These are phyloP conservation scores for Phengaris alcon DNA, from an alignment of 2,888 invertebrate species.

Conservation along the genomic window DNA sequence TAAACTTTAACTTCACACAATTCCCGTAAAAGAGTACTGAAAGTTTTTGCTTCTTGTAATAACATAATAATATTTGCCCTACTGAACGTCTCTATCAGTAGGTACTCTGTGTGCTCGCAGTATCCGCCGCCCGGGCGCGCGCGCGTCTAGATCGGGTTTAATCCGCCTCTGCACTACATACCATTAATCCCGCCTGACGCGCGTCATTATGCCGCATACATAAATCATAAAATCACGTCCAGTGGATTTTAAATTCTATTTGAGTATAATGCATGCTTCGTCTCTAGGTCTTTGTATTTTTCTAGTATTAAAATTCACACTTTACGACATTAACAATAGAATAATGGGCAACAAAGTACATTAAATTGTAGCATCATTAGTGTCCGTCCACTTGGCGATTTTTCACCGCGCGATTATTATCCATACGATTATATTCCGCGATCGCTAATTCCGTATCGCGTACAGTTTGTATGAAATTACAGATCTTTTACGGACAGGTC, in stretches of 20 bases:
- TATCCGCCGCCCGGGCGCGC: not conserved
- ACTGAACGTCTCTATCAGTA: not conserved
- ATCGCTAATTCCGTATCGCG: too few species aligned
- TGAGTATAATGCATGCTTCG: not conserved
- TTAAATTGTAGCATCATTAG: too few species aligned
- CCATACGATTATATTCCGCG: too few species aligned
- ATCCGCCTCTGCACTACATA: slow-evolving; percentile 20
- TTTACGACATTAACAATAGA: too few species aligned
- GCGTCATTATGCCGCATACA: slow-evolving; percentile 14
- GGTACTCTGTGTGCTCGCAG: not conserved
- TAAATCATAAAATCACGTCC: slow-evolving; percentile 28
- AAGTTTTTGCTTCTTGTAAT: too few species aligned
- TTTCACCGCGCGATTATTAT: too few species aligned
- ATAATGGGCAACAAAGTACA: too few species aligned
- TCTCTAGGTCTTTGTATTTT: not conserved
- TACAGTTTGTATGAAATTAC: too few species aligned
- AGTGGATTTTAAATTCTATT: slow-evolving; percentile 4
- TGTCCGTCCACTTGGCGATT: too few species aligned
- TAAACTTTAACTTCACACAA: too few species aligned
- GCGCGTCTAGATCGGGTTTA: not conserved
- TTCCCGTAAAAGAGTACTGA: too few species aligned
- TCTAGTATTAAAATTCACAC: not conserved
- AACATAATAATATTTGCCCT: not conserved
- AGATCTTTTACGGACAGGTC: too few species aligned
- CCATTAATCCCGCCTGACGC: slow-evolving; percentile 16